A percentile compares a stretch with the other conserved stretches of the same genome.
Conservation (phyloP, 2,797 vertebrate species). For the Sebastes paucispinis region DNA sequence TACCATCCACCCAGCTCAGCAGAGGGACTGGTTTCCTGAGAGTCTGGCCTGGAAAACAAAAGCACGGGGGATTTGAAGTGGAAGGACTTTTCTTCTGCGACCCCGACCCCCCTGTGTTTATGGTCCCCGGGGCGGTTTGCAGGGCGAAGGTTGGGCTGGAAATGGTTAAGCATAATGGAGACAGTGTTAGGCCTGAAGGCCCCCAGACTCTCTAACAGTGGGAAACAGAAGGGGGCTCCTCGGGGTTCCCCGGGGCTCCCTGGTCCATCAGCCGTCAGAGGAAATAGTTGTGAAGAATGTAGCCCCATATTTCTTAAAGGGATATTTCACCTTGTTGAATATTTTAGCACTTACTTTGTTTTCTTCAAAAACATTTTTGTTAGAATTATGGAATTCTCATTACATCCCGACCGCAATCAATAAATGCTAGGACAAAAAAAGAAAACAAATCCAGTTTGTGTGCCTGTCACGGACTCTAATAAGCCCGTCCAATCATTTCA, state of each 20-base stretch:
- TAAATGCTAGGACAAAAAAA: too few species aligned
- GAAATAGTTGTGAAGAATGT: slow-evolving; percentile 53
- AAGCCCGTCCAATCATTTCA: too few species aligned
- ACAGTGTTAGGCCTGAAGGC: slow-evolving; percentile 60
- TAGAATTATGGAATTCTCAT: too few species aligned
- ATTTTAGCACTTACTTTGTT: background rate
- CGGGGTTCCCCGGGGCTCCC: background rate
- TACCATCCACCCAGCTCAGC: slow-evolving; percentile 43
- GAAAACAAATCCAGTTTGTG: too few species aligned
- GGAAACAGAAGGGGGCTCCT: slow-evolving; percentile 16
- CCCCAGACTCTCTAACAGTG: slow-evolving; percentile 29
- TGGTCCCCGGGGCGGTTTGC: slow-evolving; percentile 51
- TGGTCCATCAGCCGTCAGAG: slow-evolving; percentile 32
- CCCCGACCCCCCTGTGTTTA: slow-evolving; percentile 46
- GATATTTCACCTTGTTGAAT: background rate
- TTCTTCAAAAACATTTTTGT: too few species aligned
- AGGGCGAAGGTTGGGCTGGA: slow-evolving; percentile 65
- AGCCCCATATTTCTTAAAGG: slow-evolving; percentile 19
- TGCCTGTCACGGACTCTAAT: too few species aligned
- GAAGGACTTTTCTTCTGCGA: slow-evolving; percentile 32
- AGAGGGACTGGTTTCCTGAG: slow-evolving; percentile 56
- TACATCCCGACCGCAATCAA: too few species aligned
- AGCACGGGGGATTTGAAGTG: slow-evolving; percentile 46
- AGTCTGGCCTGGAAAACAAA: slow-evolving; percentile 56
- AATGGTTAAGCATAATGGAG: slow-evolving; percentile 71